Conservation (phyloP, 2,888 invertebrate species). For the Camptogramma bilineatum region DNA sequence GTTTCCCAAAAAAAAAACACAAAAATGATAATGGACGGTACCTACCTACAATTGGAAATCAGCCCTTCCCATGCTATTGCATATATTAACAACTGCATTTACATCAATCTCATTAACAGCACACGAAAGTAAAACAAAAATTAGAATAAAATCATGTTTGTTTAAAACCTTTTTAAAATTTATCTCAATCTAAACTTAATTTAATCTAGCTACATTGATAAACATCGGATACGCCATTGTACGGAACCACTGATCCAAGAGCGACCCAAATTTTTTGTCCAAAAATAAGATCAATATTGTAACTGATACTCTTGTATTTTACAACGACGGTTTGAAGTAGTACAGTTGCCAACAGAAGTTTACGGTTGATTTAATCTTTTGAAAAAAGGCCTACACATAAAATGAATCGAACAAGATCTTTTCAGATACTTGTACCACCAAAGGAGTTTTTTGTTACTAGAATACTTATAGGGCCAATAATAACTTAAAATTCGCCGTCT, state of each 20-base stretch:
- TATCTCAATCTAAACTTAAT: conserved; percentile 21
- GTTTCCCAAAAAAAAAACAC: too few species aligned
- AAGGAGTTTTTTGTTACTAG: too few species aligned
- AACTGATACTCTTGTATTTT: conserved; percentile 60
- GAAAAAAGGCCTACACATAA: not conserved
- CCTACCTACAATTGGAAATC: too few species aligned
- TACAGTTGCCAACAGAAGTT: conserved; percentile 28
- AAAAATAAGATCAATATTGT: conserved; percentile 62
- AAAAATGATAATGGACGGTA: too few species aligned
- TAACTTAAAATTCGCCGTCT: too few species aligned
- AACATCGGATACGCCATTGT: conserved; percentile 47
- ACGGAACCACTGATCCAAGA: conserved; percentile 52
- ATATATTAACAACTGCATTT: not conserved
- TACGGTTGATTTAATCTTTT: conserved; percentile 4
- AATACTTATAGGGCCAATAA: too few species aligned
- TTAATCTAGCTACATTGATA: conserved; percentile 37
- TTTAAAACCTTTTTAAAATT: conserved; percentile 19
- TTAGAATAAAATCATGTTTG: conserved; percentile 9
- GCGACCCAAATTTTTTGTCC: conserved; percentile 64
- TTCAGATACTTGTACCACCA: too few species aligned
- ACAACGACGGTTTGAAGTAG: conserved; percentile 36
- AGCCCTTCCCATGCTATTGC: too few species aligned
- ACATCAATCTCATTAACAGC: too few species aligned
- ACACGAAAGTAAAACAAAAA: not conserved
- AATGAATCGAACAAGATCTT: not conserved